Base-by-base conservation (phyloP, 2,888 invertebrate species). In the Belgica antarctica region DNA sequence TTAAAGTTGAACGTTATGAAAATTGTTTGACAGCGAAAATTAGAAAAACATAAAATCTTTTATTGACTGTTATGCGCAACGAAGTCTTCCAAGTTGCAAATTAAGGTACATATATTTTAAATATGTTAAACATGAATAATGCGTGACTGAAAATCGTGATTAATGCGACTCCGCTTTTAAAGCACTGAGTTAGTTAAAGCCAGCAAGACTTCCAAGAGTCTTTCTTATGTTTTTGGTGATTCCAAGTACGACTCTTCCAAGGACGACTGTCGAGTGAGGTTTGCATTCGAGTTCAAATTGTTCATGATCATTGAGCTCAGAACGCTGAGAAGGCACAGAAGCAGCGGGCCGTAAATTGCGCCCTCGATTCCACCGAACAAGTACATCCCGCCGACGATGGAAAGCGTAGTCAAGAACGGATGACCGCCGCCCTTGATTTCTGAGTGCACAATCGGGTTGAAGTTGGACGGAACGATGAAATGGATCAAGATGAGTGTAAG, bases 371-470 rank as follows among this genome's bases (percentile, higher is more conserved):
- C 89, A 0, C 98, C 98, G 74, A 97, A 83, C 85, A 95, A 98
- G 81, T 96, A 96, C 77, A 99, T 93, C 61, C 99, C 99, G 10
- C 98, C 98, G 17, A 96, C 98, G 17, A 25, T 66, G 1, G 24
- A 46, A 12, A 22, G 1, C 15, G 36, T 47, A 15, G 68, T 68
- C 31, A 68, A 79, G 83, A 82, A 79, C 7, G 68, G 68, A 31
- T 68, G 68, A 0, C 66, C 66, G 8, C 7, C 95, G 94, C 96
- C 96, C 82, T 96, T 95, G 74, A 99, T 96, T 82, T 98, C 98
- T 63, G 91, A 91, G 79, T 98, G 97, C 74, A 99, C 96, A 19
- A 95, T 92, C 0, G 94, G 92, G 77, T 99, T 97, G 76, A 96
- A 88, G 72, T 89, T 90, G 47, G 92, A 89, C 0, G 98, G 97